These are phyloP conservation scores for Paralinhomoeus sp. DNA, from an alignment of 2,888 invertebrate genomes.

Conservation along the genomic window DNA sequence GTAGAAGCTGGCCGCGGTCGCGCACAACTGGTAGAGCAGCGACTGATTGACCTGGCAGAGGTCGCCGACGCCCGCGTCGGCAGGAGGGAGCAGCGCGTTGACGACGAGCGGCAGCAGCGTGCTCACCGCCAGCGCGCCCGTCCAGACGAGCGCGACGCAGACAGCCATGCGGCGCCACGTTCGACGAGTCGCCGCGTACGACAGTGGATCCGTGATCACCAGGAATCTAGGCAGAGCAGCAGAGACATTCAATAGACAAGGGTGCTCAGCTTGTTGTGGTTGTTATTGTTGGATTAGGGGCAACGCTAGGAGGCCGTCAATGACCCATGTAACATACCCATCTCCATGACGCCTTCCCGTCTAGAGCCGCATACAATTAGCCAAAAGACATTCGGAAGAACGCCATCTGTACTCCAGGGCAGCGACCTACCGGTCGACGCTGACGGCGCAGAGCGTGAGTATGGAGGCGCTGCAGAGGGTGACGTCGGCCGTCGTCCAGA, in stretches of 20 bases:
- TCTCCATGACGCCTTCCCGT: no score
- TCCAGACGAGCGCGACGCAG: neutral
- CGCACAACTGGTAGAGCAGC: constrained; percentile 83
- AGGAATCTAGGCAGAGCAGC: neutral
- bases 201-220: neutral
- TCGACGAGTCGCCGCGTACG: neutral
- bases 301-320: no score
- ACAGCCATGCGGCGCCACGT: neutral
- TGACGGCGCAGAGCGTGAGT: neutral
- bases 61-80: no score
- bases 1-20: constrained; percentile 54
- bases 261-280: no score
- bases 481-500: neutral
- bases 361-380: no score
- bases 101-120: neutral
- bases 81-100: no score
- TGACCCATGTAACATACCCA: no score
- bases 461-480: neutral
- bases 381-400: no score
- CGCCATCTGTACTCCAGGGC: no score
- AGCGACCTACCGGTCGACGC: neutral
- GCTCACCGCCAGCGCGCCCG: neutral
- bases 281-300: no score
- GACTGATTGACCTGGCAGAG: constrained; percentile 73
- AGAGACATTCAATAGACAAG: no score